Base-by-base conservation (phyloP, 2,797 vertebrate species). In the Anguilla megastoma region DNA sequence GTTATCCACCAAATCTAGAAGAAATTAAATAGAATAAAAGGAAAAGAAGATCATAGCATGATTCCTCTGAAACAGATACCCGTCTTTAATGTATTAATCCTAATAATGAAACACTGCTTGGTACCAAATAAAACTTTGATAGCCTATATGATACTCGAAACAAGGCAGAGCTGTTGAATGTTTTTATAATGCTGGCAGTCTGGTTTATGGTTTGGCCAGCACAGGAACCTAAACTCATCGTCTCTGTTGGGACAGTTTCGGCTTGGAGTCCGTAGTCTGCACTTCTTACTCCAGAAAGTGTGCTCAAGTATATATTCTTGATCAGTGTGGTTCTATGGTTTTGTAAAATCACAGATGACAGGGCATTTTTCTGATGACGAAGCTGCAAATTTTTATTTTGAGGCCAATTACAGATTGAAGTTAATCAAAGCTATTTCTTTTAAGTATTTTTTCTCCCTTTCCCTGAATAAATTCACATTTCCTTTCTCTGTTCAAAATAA, bases 111-210 rank as follows among this genome's bases (percentile, higher is more conserved):
- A 56, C 16, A 58, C 18, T 12, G 54, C 27, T 56, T 85, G 21
- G 45, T 56, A 16, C n/a, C 54, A 30, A 85, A 85, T 56, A 85
- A 85, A 85, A 85, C 83, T 33, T 48, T 85, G 45, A 85, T 85
- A 85, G 52, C n/a, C 48, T 84, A 52, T 84, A 84, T 21, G n/a
- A 54, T 58, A 21, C 83, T 30, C 30, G 36, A 56, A 85, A 36
- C 30, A 56, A 36, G 24, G 50, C 82, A 30, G 30, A 85, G 30
- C 54, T 85, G 83, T 6, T 58, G 83, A n/a, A 85, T 54, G 50
- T 85, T 58, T 85, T 58, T 58, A 30, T 85, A 58, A 30, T n/a
- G 4, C 54, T 85, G 83, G 52, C 83, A 33, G 83, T 14, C 8
- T 1, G 21, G 41, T 76, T 76, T 41, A 76, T 76, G 74, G 33